Base-by-base conservation (phyloP, 2,113 vertebrate genomes). In the Apodemus speciosus region DNA sequence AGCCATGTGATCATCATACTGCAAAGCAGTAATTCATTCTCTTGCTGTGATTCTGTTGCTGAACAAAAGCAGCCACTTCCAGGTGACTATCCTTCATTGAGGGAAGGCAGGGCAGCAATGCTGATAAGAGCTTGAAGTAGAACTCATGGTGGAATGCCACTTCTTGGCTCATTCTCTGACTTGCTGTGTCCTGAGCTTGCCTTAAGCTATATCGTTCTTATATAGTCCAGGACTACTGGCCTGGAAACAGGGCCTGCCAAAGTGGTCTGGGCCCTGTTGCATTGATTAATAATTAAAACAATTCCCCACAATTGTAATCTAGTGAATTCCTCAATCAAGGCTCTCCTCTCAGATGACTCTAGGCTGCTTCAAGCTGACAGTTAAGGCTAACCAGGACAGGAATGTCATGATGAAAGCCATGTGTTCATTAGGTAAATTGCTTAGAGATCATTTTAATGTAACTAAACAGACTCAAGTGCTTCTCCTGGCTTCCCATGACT, bases 391-490 rank as follows among this genome's bases (percentile, higher is more conserved):
- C 20, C 76, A 79, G 76, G 51, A 79, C 51, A 23, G 53, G 25
- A 90, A 76, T 62, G 32, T 85, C 77, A 60, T 38, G 60, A 71
- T 35, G 51, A 91, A 89, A 92, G 14, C 32, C 46, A 58, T 53
- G 21, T 21, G 38, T 15, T 21, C 62, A 40, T 58, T 80, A 66
- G 85, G 11, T 40, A 86, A 72, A 21, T 68, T 64, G 15, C 51
- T 90, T 71, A 72, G 11, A 83, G 83, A n/a, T 9, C n/a, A n/a
- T 64, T 93, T 93, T 51, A 38, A 25, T 88, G 46, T 13, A 86
- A 40, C 68, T 85, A 3, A 80, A 69, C 56, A 69, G n/a, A 53
- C 25, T 88, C 43, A 88, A 92, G 32, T 0, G 9, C 62, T 15
- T 75, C 30, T 68, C 35, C 32, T 85, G 71, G 58, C 9, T 58